Conservation (phyloP, 2,797 vertebrate species). For the Myioborus miniatus region DNA sequence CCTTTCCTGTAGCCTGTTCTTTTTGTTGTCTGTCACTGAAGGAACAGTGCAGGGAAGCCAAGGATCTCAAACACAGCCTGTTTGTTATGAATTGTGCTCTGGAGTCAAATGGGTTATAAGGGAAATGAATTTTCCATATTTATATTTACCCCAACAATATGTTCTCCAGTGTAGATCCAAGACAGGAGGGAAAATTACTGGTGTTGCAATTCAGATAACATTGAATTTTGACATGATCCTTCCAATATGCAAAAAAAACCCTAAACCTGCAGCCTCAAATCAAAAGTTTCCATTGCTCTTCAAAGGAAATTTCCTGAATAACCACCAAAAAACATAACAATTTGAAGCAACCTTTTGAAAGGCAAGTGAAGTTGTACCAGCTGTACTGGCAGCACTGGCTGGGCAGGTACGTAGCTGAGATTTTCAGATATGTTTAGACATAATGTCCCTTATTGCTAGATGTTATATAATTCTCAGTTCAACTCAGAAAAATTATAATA, state of each 20-base stretch:
- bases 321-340: rapidly evolving
- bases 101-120: background rate
- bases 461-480: background rate
- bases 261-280: background rate
- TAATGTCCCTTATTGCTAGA: background rate
- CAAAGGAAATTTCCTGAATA: background rate
- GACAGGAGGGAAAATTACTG: background rate
- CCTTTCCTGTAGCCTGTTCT: background rate
- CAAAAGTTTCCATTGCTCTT: background rate
- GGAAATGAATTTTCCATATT: background rate
- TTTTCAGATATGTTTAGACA: background rate
- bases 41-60: background rate
- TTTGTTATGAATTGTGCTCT: background rate
- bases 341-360: background rate
- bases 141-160: background rate
- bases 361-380: background rate
- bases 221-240: background rate
- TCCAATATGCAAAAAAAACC: background rate
- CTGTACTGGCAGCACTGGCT: background rate
- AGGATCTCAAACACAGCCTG: background rate
- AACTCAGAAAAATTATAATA: background rate
- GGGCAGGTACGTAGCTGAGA: background rate
- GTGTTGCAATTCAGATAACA: background rate
- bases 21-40: background rate
- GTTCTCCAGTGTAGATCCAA: background rate